These are phyloP conservation scores for Lethenteron camtschaticum DNA, from an alignment of 2,113 vertebrate genomes.

Conservation along the genomic window DNA sequence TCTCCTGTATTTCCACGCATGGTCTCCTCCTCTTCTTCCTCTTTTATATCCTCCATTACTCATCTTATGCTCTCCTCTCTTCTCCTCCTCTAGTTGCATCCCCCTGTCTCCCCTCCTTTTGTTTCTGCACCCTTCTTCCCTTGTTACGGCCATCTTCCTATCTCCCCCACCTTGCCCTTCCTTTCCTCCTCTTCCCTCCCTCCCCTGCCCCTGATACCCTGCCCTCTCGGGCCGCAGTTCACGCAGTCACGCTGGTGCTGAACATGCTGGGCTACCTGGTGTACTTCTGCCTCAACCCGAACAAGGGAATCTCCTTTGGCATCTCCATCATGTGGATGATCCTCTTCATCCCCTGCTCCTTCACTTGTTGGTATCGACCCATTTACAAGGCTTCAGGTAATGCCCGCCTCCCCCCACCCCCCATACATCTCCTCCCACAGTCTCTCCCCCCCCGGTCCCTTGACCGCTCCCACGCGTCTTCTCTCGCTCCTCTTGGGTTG, in stretches of 20 bases:
- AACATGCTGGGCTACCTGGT: constrained; percentile 78
- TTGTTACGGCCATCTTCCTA: too few relatives aligned
- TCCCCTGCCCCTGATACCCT: not conserved
- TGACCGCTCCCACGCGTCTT: too few relatives aligned
- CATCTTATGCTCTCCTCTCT: not conserved
- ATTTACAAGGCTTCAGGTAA: constrained; percentile 88
- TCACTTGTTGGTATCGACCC: constrained; percentile 87
- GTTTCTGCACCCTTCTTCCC: too few relatives aligned
- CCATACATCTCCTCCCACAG: not conserved
- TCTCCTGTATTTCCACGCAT: too few relatives aligned
- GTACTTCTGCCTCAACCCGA: constrained; percentile 24
- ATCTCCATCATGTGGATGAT: constrained; percentile 84
- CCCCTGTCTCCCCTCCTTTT: not conserved
- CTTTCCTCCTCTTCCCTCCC: not conserved
- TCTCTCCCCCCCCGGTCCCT: too few relatives aligned
- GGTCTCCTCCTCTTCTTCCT: too few relatives aligned
- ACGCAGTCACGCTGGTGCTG: constrained; percentile 61
- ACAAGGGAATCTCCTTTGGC: constrained; percentile 52
- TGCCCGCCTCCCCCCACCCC: not conserved
- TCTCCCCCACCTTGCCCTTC: not conserved
- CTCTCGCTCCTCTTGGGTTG: too few relatives aligned
- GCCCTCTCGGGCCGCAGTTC: constrained; percentile 28
- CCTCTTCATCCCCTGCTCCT: constrained; percentile 73
- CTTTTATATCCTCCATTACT: too few relatives aligned
- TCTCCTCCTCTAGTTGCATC: not conserved